Base-by-base conservation (phyloP, 2,113 vertebrate genomes). In the Notiomystis cincta region DNA sequence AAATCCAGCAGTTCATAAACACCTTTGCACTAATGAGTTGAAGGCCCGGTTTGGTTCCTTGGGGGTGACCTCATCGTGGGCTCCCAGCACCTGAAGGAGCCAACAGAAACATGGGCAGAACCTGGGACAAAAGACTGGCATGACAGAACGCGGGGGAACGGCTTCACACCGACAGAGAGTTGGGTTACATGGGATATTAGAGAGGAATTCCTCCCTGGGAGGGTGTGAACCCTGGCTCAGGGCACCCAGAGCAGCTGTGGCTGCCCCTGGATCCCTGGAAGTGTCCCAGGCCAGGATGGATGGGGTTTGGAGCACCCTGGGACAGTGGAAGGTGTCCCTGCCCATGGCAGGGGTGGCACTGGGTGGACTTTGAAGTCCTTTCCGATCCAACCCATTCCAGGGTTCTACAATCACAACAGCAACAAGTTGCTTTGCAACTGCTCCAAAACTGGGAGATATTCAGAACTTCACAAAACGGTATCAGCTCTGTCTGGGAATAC, bases 151-250 rank as follows among this genome's bases (percentile, higher is more conserved):
- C 2, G 2, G 4, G 75, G 18, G 13, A 77, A 53, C 8, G 38
- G 28, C 45, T 53, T 38, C 33, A 5, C 9, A 21, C 9, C 15
- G 45, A 0, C 44, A 82, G 10, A 37, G 19, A 1, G 24, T 0
- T n/a, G 84, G 37, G 23, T 0, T 21, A 0, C 51, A 5, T 12
- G 4, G 28, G 53, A 24, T n/a, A 15, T 4, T 22, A 3, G 69
- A 17, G 0, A 15, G 53, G 0, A n/a, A 67, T 75, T 22, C 0
- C 0, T 30, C 20, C 15, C 61, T 60, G 16, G 0, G 6, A 82
- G 60, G 37, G 15, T 24, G 60, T 35, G 2, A 0, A 58, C 10
- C 19, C 67, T 58, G 86, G 67, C 18, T 51, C 33, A 44, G 50
- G 31, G 1, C 50, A 11, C 27, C 76, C 58, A 72, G 44, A 81